Conservation (phyloP, 2,113 vertebrate species). For the Aythya baeri region DNA sequence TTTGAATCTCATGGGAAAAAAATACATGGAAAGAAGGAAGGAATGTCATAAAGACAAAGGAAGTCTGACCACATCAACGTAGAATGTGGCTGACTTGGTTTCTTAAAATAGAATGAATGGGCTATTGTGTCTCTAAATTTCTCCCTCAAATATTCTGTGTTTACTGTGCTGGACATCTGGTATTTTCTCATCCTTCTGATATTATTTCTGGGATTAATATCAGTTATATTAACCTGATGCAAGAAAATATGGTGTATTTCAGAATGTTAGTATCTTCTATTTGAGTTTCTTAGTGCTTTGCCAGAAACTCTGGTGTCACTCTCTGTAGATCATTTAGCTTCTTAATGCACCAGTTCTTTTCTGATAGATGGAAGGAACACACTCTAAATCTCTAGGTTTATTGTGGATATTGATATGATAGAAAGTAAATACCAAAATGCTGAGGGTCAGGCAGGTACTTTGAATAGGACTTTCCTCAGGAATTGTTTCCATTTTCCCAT, state of each 20-base stretch:
- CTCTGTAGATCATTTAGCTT: not conserved
- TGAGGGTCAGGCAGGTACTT: not conserved
- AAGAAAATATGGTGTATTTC: not conserved
- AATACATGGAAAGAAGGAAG: not conserved
- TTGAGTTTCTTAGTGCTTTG: not conserved
- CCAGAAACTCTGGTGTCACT: not conserved
- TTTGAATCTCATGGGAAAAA: not conserved
- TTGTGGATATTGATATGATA: not conserved
- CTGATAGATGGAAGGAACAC: not conserved
- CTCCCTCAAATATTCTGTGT: not conserved
- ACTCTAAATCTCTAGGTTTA: not conserved
- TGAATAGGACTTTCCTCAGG: not conserved
- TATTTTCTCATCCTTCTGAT: not conserved
- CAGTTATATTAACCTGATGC: not conserved
- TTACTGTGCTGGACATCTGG: not conserved
- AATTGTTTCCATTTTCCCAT: not conserved
- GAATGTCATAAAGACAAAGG: not conserved
- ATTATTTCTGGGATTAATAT: not conserved
- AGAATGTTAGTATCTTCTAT: not conserved
- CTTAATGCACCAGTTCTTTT: not conserved
- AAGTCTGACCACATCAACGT: not conserved
- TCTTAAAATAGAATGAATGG: conserved; percentile 1
- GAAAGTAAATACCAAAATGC: not conserved
- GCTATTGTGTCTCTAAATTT: not conserved
- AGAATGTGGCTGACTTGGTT: not conserved